Percentiles rank a stretch among this genome's conserved stretches.
Conservation (phyloP, 2,888 invertebrate genomes). For the Caenorhabditis uteleia region DNA sequence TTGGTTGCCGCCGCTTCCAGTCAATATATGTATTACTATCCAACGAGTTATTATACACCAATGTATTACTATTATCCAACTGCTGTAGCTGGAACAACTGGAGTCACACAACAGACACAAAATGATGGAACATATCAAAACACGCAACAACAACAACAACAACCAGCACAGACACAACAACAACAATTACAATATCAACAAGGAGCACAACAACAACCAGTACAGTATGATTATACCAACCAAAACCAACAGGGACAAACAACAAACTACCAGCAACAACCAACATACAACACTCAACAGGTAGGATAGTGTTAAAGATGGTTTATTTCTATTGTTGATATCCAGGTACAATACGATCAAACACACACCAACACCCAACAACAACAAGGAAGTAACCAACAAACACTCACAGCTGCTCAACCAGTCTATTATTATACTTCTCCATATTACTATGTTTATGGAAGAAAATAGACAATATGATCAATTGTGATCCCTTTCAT, state of each 20-base stretch:
- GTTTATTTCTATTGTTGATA: too few species aligned
- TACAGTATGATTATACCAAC: constrained; percentile 3
- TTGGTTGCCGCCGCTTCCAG: constrained; percentile 27
- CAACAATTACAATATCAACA: constrained; percentile 16
- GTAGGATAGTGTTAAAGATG: too few species aligned
- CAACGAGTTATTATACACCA: constrained; percentile 46
- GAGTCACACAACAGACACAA: constrained; percentile 6
- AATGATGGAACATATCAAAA: constrained; percentile 11
- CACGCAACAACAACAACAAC: constrained; percentile 7
- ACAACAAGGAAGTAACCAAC: constrained; percentile 9
- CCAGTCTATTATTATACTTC: constrained; percentile 43
- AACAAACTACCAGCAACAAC: constrained; percentile 18
- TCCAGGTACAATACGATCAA: constrained; percentile 25
- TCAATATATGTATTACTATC: constrained; percentile 44
- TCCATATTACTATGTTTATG: constrained; percentile 39
- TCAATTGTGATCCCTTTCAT: neutral
- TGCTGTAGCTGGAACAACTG: constrained; percentile 14
- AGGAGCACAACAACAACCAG: constrained; percentile 7
- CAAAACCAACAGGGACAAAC: constrained; percentile 22
- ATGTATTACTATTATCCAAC: constrained; percentile 43
- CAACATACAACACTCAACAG: too few species aligned
- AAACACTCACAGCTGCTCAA: constrained; percentile 26
- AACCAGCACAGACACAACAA: constrained; percentile 18
- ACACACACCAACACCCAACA: neutral
- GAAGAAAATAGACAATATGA: constrained; percentile 32